phyloP scores from a whole-genome alignment of 2,797 vertebrate genomes.

The Bucorvus abyssinicus region DNA sequence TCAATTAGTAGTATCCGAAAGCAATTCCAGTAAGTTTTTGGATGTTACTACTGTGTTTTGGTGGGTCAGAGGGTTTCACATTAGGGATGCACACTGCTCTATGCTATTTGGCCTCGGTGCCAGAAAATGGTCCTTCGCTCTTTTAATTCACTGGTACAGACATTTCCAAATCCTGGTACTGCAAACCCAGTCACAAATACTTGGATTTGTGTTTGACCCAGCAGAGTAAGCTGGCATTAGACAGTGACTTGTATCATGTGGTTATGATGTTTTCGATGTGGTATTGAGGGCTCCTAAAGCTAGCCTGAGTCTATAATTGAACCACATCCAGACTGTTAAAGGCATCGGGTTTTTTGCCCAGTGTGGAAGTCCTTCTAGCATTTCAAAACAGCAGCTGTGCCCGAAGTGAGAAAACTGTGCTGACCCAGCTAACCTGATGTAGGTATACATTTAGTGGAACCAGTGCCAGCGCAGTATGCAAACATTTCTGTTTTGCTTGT shows the following conservation, averaged over 20 bases:
- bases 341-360: not conserved
- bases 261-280: not conserved
- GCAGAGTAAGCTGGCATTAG: not conserved
- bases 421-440: not conserved
- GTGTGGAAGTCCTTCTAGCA: not conserved
- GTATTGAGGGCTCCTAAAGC: not conserved
- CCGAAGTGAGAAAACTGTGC: not conserved
- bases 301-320: not conserved
- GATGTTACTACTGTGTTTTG: not conserved
- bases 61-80: not conserved
- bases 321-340: not conserved
- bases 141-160: not conserved
- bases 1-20: not conserved
- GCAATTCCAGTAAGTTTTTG: not conserved
- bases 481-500: not conserved
- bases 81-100: not conserved
- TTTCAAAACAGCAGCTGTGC: not conserved
- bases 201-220: not conserved
- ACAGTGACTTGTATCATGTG: not conserved
- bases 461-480: not conserved
- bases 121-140: not conserved
- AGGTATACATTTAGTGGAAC: not conserved
- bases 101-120: not conserved
- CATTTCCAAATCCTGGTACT: not conserved
- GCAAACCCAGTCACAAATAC: not conserved